Evolutionary conservation across 2,113 vertebrate genomes (phyloP).

Genomic region (Tragelaphus strepsiceros): DNA sequence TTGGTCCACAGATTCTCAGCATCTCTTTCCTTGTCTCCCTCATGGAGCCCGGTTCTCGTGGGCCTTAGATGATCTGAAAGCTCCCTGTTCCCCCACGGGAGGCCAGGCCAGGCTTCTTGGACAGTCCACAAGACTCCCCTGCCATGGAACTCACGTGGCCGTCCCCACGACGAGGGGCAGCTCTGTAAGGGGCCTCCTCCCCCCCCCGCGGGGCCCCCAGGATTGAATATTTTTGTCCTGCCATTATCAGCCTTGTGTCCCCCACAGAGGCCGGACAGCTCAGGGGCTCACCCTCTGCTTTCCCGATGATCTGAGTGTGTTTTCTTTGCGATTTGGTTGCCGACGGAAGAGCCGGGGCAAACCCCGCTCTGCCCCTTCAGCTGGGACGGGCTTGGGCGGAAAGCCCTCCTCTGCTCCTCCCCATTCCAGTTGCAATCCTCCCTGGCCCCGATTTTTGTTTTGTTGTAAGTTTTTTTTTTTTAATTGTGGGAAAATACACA

Average conservation of each 20-base stretch:
- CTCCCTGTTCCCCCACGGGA: accelerated
- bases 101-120: accelerated
- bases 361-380: accelerated
- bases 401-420: too few relatives aligned
- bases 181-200: accelerated
- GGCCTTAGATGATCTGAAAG: accelerated
- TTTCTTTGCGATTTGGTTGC: accelerated
- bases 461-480: background rate
- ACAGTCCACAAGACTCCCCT: background rate
- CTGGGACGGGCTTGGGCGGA: accelerated
- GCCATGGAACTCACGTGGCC: accelerated
- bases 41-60: accelerated
- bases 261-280: accelerated
- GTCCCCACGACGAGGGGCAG: accelerated
- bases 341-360: accelerated
- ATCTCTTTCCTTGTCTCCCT: accelerated
- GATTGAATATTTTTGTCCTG: accelerated
- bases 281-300: accelerated
- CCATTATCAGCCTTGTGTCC: accelerated
- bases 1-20: accelerated
- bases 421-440: accelerated
- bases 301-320: accelerated
- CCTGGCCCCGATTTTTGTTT: background rate
- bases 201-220: accelerated
- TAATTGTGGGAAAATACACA: background rate